Conservation (phyloP, 2,888 invertebrate species). For the Drosophila flavopinicola region DNA sequence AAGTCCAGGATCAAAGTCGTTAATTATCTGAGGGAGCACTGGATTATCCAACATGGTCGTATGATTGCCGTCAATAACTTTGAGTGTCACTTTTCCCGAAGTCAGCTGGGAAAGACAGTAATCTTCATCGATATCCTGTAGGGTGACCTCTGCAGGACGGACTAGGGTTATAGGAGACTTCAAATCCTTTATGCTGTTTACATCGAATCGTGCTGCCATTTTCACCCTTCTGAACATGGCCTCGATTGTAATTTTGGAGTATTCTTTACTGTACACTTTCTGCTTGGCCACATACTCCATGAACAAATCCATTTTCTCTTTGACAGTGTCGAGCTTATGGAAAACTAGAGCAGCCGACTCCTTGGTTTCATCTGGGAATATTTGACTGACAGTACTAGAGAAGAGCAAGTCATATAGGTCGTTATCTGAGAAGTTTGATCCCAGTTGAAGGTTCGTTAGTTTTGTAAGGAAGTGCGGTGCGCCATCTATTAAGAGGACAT, state of each 20-base stretch:
- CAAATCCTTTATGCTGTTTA: constrained; percentile 82
- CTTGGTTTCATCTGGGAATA: constrained; percentile 81
- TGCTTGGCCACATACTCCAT: constrained; percentile 84
- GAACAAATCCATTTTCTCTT: constrained; percentile 86
- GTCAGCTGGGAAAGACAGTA: constrained; percentile 88
- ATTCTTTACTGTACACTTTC: constrained; percentile 82
- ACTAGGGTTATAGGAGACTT: constrained; percentile 87
- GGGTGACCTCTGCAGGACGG: constrained; percentile 87
- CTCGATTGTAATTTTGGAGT: constrained; percentile 83
- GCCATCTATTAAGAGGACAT: constrained; percentile 92
- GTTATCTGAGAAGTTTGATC: constrained; percentile 72
- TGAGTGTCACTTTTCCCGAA: constrained; percentile 86
- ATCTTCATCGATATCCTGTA: constrained; percentile 87
- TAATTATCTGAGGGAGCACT: constrained; percentile 87
- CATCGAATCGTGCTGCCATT: constrained; percentile 85
- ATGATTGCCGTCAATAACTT: constrained; percentile 90
- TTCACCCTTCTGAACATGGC: constrained; percentile 86
- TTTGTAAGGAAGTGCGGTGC: constrained; percentile 89
- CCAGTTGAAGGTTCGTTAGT: constrained; percentile 77
- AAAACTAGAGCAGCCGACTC: constrained; percentile 84
- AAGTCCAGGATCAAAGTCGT: constrained; percentile 83
- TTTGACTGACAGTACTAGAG: constrained; percentile 71
- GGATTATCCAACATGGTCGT: constrained; percentile 88
- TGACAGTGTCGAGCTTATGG: constrained; percentile 85
- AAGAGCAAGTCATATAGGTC: constrained; percentile 80